Evolutionary conservation across 2,888 invertebrate species (phyloP), one percentile per base, ranked within the genome.

Genomic region (Cordilura impudica): DNA sequence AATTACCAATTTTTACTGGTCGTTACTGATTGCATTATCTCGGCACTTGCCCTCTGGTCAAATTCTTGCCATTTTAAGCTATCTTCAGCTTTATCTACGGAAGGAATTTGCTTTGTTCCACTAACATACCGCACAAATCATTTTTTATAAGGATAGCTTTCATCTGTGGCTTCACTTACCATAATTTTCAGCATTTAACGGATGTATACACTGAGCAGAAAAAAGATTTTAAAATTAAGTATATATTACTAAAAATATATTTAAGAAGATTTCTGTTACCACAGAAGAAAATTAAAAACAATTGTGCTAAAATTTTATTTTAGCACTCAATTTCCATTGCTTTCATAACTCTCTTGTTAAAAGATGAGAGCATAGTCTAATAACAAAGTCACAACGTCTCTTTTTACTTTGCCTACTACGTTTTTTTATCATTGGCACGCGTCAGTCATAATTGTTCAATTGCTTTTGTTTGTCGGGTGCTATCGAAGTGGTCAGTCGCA

Each of bases 401-500:
- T 39, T 39, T 39, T 39, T 39, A 39, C 39, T 39, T 39, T 39
- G 39, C 39, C 39, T 39, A 39, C 39, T 39, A 39, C 39, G 39
- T 39, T 39, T 39, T 12, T 39, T 39, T 39, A 39, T 39, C 39
- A 39, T n/a, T n/a, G n/a, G n/a, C n/a, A n/a, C n/a, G n/a, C n/a
- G n/a, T n/a, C n/a, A n/a, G n/a, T n/a, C n/a, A n/a, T n/a, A n/a
- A n/a, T n/a, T n/a, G n/a, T n/a, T n/a, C n/a, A n/a, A n/a, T n/a
- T n/a, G n/a, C n/a, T n/a, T n/a, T n/a, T n/a, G n/a, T n/a, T n/a
- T n/a, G n/a, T 47, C 47, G 14, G 12, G 51, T 51, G 51, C 19
- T 51, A 51, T 51, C 51, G 51, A 51, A 51, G n/a, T n/a, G n/a
- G 51, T 51, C 51, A 51, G 51, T 51, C 51, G 51, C 51, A 51